phyloP scores from a whole-genome alignment of 2,797 vertebrate genomes.

The Serranus cabrilla region DNA sequence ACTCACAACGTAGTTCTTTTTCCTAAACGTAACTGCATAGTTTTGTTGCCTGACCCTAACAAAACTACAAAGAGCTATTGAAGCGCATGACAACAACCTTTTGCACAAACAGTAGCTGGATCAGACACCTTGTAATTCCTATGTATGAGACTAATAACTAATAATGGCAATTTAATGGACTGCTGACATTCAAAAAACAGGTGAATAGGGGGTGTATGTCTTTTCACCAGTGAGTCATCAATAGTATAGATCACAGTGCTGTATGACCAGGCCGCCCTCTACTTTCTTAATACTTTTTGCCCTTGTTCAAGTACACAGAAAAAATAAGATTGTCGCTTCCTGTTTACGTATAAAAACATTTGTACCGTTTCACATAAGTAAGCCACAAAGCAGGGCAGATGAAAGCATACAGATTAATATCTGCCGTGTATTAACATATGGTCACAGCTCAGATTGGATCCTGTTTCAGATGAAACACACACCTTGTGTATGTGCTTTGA shows the following conservation, averaged over 20 bases:
- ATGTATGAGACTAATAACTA: no score
- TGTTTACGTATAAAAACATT: conserved; percentile 25
- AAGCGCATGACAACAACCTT: no score
- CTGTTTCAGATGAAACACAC: conserved; percentile 57
- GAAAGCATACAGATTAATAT: conserved; percentile 68
- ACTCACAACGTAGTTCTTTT: no score
- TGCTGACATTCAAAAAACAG: no score
- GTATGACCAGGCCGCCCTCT: neutral
- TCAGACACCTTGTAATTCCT: no score
- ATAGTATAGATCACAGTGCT: neutral
- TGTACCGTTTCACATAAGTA: conserved; percentile 38
- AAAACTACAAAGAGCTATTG: no score
- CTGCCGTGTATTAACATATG: conserved; percentile 69
- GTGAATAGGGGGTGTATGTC: neutral
- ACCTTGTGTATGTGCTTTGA: conserved; percentile 41
- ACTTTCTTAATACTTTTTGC: conserved; percentile 14
- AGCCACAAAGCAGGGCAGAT: conserved; percentile 55
- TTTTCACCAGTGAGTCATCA: neutral
- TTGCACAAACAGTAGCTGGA: no score
- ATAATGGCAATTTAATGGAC: no score
- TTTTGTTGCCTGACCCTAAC: no score
- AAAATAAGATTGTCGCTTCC: conserved; percentile 3
- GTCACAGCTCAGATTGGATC: conserved; percentile 69
- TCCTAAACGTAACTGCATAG: no score
- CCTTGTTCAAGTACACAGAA: conserved; percentile 39